Conservation (phyloP, 1,140 invertebrate genomes). For the Penaeus chinensis region DNA sequence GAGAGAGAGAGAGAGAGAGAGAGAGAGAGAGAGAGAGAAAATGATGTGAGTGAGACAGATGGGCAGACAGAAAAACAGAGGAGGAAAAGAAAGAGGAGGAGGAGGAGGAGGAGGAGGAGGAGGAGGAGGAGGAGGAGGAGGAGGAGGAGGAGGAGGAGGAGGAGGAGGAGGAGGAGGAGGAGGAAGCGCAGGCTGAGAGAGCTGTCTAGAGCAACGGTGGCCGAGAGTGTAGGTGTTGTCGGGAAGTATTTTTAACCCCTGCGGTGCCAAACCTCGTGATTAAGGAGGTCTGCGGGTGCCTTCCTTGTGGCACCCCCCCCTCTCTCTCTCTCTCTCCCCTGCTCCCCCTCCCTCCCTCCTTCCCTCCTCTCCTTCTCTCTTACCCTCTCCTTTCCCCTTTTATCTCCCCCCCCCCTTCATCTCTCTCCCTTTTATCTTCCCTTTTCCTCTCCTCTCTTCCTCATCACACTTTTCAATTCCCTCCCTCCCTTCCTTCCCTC, state of each 20-base stretch:
- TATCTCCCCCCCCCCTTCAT: not conserved
- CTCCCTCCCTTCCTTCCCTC: too few species aligned
- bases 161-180: not conserved
- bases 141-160: not conserved
- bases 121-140: too few species aligned
- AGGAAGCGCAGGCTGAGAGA: not conserved
- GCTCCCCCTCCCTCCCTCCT: not conserved
- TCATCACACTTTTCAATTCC: too few species aligned
- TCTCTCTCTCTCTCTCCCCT: conserved; percentile 4
- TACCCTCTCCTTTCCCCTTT: not conserved
- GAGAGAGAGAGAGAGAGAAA: too few species aligned
- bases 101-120: too few species aligned
- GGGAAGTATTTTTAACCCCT: conserved; percentile 47
- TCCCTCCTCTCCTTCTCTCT: not conserved
- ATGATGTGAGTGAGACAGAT: too few species aligned
- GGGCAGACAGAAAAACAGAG: not conserved
- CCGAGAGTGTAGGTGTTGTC: conserved; percentile 43
- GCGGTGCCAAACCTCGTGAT: conserved; percentile 51
- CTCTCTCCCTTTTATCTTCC: not conserved
- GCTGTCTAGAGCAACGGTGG: conserved; percentile 28
- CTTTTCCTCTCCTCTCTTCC: conserved; percentile 2
- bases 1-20: too few species aligned
- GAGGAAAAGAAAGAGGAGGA: too few species aligned
- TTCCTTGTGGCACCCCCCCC: conserved; percentile 24
- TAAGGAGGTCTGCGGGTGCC: conserved; percentile 29